Evolutionary conservation across 92 coral and sea anemone genomes (phyloP), one percentile per base, ranked within the genome.

Genomic region (Porites divaricata): DNA sequence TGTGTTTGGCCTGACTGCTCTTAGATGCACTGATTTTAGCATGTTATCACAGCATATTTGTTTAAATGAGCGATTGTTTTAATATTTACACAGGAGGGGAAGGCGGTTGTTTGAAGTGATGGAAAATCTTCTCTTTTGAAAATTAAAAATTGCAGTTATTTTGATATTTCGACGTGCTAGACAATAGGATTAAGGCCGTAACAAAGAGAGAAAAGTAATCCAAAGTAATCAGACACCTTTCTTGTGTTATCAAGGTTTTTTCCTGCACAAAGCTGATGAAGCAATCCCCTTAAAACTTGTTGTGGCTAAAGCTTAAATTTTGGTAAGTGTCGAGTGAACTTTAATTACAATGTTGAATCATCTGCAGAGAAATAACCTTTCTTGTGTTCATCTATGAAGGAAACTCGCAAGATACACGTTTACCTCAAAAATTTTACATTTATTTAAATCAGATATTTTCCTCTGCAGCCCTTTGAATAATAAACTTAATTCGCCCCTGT

Each of bases 21-120:
- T 80, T 54, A 19, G 26, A 35, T 56, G 16, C 14, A 25, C 45
- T n/a, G 76, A 68, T 58, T 57, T 80, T 35, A 70, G 58, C 22
- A 25, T 68, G 21, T 67, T 63, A 21, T 78, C 16, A 64, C 66
- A 78, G 51, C 24, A 23, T 68, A 70, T 80, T 80, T 69, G 85
- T 56, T 69, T 57, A 69, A 19, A 2, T 19, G 15, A 24, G 35
- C 45, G 41, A 19, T 22, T 70, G 85, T 80, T 69, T 80, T 56
- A 80, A 80, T 69, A 80, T 80, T 80, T 80, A 26, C 59, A 45
- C 24, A 1, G 68, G 13, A 80, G 48, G 51, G 76, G 85, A 80
- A 69, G 56, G 56, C 9, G 26, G 19, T 20, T 80, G 76, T 80
- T 80, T 26, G 67, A 68, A 56, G 75, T 68, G 76, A n/a, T 54